phyloP scores from a whole-genome alignment of 2,797 vertebrate species.

The Furcifer pardalis region DNA sequence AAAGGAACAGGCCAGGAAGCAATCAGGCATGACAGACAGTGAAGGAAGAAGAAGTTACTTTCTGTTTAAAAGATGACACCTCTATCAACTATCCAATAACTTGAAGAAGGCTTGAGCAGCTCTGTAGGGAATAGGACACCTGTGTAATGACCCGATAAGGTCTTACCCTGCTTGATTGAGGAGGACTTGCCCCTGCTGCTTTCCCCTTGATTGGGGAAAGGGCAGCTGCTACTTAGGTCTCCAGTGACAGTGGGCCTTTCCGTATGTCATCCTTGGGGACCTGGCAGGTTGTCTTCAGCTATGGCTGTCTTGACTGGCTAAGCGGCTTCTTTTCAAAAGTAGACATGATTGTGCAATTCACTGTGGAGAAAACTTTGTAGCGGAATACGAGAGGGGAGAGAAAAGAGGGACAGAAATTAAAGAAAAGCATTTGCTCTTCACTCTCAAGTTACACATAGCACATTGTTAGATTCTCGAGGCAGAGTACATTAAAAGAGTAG shows the following conservation, averaged over 20 bases:
- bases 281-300: background rate
- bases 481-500: background rate
- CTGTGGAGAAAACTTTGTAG: background rate
- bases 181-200: constrained; percentile 28
- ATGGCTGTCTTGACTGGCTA: constrained; percentile 9
- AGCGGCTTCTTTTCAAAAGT: constrained; percentile 27
- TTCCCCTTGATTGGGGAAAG: constrained; percentile 33
- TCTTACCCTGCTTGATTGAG: constrained; percentile 31
- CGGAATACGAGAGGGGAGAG: background rate
- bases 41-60: background rate
- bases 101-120: constrained; percentile 17
- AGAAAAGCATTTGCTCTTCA: background rate
- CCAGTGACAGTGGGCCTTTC: constrained; percentile 21
- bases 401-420: background rate
- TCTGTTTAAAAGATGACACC: background rate
- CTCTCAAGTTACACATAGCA: background rate
- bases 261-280: constrained; percentile 3
- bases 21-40: background rate
- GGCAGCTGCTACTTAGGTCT: constrained; percentile 3
- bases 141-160: background rate
- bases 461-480: background rate
- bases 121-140: background rate
- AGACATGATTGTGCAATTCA: background rate
- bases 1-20: background rate
- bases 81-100: background rate